Evolutionary conservation across 2,888 invertebrate genomes (phyloP), one percentile per base, ranked within the genome.

Genomic region (Julus scanicus): DNA sequence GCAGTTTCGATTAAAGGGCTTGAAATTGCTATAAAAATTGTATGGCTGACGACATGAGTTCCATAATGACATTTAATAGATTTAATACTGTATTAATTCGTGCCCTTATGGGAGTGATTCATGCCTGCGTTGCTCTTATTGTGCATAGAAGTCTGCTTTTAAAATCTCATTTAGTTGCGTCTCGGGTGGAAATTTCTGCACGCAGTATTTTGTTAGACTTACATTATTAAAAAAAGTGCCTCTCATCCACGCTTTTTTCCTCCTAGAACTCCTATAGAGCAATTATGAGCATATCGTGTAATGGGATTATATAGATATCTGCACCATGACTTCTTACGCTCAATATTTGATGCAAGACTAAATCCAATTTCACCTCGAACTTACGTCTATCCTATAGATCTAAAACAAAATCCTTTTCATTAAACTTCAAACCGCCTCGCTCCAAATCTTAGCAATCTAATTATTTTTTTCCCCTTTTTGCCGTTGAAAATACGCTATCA

Each of bases 261-360:
- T 80, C 29, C 37, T 80, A 29, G 2, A 80, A 9, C 80, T 80
- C 37, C 80, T 15, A 37, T 80, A 80, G 80, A 80, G 80, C 80
- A 80, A 80, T 80, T 80, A 80, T 80, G 80, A 80, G 80, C 80
- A 80, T 80, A 80, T 80, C 80, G 80, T 80, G 80, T 80, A 80
- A 80, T 80, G 80, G 80, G 80, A 80, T 80, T 80, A 80, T 80
- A 80, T 80, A 37, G 80, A 80, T 80, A 80, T 80, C 80, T 29
- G 13, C 80, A 80, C 80, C 37, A 80, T 80, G 80, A 80, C 80
- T 80, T 80, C 80, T 80, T 80, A 80, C 80, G 80, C 80, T 80
- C 80, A 80, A 80, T 37, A 80, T 80, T 80, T 80, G 80, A 37
- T 37, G 80, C 80, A 29, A 80, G 80, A 80, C 80, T 80, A 80